These are phyloP conservation scores for Tragelaphus scriptus DNA, from an alignment of 2,113 vertebrate genomes.

Conservation along the genomic window DNA sequence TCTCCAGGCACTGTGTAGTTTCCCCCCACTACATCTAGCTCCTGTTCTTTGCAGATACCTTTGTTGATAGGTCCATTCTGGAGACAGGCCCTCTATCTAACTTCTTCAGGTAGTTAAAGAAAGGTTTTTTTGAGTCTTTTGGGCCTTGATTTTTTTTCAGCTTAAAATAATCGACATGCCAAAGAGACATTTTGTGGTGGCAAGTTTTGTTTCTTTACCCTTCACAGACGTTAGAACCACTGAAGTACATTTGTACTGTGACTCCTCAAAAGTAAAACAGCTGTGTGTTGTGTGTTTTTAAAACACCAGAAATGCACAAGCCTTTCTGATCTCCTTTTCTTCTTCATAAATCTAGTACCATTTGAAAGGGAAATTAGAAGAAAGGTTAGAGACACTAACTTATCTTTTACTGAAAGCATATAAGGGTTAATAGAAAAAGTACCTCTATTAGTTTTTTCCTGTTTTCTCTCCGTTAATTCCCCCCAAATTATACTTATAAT, in stretches of 20 bases:
- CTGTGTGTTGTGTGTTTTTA: neutral
- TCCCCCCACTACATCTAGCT: neutral
- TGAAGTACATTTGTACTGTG: neutral
- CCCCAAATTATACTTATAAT: neutral
- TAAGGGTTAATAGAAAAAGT: neutral
- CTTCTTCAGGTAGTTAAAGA: neutral
- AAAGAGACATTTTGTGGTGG: neutral
- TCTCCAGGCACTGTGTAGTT: neutral
- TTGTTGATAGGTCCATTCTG: neutral
- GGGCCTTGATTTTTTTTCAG: neutral
- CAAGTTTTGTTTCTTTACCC: neutral
- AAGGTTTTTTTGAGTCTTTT: neutral
- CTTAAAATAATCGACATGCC: neutral
- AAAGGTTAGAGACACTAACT: neutral
- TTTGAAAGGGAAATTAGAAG: slow-evolving; percentile 13
- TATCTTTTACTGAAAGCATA: neutral
- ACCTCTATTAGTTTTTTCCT: neutral
- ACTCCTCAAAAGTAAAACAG: neutral
- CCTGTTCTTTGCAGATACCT: neutral
- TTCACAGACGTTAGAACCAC: neutral
- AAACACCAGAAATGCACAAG: neutral
- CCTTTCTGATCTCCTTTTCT: slow-evolving; percentile 7
- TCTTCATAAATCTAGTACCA: neutral
- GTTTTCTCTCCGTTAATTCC: neutral
- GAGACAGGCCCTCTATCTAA: neutral